Evolutionary conservation across 2,888 invertebrate genomes (phyloP).

Genomic region (Archaeoteleia sp.): DNA sequence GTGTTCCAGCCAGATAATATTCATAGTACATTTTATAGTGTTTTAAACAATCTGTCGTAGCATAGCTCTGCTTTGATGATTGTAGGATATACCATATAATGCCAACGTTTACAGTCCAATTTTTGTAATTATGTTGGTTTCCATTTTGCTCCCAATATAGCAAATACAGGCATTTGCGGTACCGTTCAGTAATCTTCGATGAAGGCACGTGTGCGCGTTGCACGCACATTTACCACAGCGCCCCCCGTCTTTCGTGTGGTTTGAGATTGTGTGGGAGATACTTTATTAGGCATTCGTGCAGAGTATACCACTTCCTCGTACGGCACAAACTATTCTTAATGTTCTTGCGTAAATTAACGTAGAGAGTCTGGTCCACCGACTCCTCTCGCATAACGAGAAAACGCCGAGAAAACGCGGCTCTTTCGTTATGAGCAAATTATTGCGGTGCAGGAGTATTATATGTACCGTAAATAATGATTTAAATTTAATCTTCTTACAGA

Average conservation of each 20-base stretch:
- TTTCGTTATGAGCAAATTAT: constrained; percentile 10
- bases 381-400: constrained; percentile 43
- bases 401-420: constrained; percentile 30
- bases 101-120: too few species aligned
- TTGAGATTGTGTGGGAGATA: constrained; percentile 28
- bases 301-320: constrained; percentile 29
- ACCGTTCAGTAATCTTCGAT: constrained; percentile 16
- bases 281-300: constrained; percentile 46
- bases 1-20: too few species aligned
- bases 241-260: constrained; percentile 15
- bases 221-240: background rate
- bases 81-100: too few species aligned
- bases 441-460: constrained; percentile 52
- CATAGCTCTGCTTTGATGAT: too few species aligned
- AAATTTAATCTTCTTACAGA: too few species aligned
- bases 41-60: too few species aligned
- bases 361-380: constrained; percentile 41
- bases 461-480: too few species aligned
- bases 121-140: too few species aligned
- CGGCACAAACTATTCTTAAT: constrained; percentile 30
- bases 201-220: constrained; percentile 5
- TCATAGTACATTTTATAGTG: too few species aligned
- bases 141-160: too few species aligned
- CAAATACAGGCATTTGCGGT: background rate
- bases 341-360: constrained; percentile 44